Base-by-base conservation (phyloP, 2,888 invertebrate genomes). In the Chouioia cunea region DNA sequence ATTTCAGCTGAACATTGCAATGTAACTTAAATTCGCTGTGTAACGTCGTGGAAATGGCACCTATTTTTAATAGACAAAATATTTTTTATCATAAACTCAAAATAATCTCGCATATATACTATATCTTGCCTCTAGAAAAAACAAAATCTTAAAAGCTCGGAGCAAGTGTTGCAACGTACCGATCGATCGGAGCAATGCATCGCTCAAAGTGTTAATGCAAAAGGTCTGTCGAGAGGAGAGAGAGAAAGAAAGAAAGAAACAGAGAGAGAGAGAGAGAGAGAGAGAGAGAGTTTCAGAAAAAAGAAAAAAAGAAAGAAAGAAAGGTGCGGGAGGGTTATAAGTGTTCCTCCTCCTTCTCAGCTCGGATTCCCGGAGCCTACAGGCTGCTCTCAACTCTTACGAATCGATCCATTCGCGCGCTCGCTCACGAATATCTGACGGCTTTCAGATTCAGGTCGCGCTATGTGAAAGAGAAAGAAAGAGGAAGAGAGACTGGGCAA, bases 391-490 rank as follows among this genome's bases (percentile, higher is more conserved):
- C 44, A 14, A 50, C 20, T 43, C n/a, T 59, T 43, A 15, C 12
- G 53, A 15, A 53, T 53, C 53, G 53, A 53, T 53, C 22, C 20
- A 23, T 23, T 15, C 22, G 22, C 6, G 53, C 22, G 12, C 22
- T 3, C 36, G 36, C 53, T 14, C 22, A 14, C 22, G 22, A 15
- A 23, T 15, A 15, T n/a, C 23, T 23, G 53, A 23, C 22, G 22
- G 57, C 53, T 64, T 64, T 56, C 57, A 56, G 36, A 72, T 69
- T 62, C 44, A 57, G 56, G 64, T 60, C 63, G 18, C 36, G 20
- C 46, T 36, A 36, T 36, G 36, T 10, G 36, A n/a, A n/a, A n/a
- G n/a, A n/a, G n/a, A n/a, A n/a, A 4, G 10, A 36, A 18, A 44
- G 43, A 27, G 36, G 48, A 69, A 36, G 27, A 18, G 14, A 27